Evolutionary conservation across 2,888 invertebrate genomes (phyloP).

Genomic region (Venusia cambrica): DNA sequence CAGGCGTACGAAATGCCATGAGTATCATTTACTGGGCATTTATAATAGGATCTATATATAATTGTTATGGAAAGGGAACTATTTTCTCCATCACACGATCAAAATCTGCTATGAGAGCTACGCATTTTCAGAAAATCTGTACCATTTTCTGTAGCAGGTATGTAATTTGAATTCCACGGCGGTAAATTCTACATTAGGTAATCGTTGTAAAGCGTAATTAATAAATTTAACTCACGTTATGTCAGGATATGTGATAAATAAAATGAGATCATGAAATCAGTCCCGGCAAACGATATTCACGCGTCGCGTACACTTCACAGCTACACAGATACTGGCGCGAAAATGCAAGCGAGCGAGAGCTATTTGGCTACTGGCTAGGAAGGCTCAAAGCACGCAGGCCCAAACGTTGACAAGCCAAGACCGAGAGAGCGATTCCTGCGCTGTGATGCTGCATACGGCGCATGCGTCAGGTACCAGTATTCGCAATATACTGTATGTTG

Average conservation of each 20-base stretch:
- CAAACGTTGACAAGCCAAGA: slow-evolving; percentile 48
- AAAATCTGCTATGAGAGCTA: slow-evolving; percentile 14
- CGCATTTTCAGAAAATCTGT: slow-evolving; percentile 8
- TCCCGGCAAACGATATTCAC: slow-evolving; percentile 33
- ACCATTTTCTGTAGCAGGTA: too few species aligned
- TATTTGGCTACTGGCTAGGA: too few species aligned
- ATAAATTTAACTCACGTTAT: slow-evolving; percentile 48
- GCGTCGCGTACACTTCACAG: slow-evolving; percentile 50
- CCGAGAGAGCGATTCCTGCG: slow-evolving; percentile 26
- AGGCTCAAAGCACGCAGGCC: slow-evolving; percentile 28
- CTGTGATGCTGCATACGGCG: slow-evolving; percentile 8
- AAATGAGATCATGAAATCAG: slow-evolving; percentile 56
- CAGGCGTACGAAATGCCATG: too few species aligned
- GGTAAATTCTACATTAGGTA: too few species aligned
- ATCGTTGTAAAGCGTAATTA: slow-evolving; percentile 8
- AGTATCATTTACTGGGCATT: too few species aligned
- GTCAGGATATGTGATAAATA: slow-evolving; percentile 44
- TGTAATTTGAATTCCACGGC: too few species aligned
- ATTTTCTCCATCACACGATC: slow-evolving; percentile 4
- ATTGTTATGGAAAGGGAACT: too few species aligned
- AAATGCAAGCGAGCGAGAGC: slow-evolving; percentile 28
- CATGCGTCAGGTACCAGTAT: too few species aligned
- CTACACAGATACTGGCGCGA: slow-evolving; percentile 54
- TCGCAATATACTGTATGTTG: too few species aligned
- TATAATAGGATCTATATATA: too few species aligned